A percentile compares a stretch with the other conserved stretches of the same genome.
Evolutionary conservation across 2,888 invertebrate genomes (phyloP).

Genomic region (Trilocha varians): DNA sequence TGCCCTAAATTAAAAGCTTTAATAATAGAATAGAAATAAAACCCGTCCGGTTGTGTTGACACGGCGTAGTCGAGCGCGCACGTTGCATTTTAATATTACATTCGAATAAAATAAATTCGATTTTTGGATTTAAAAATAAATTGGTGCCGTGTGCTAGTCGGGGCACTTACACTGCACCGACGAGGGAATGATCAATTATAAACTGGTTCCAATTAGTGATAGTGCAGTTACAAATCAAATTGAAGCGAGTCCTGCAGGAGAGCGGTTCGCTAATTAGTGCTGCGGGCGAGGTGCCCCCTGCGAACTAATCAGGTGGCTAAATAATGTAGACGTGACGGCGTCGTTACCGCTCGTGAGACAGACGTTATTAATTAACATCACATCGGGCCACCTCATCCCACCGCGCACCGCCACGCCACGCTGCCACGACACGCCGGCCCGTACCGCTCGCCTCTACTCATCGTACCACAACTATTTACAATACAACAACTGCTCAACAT

Average conservation of each 20-base stretch:
- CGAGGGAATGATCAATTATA: slow-evolving; percentile 49
- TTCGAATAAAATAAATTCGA: slow-evolving; percentile 38
- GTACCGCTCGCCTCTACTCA: slow-evolving; percentile 2
- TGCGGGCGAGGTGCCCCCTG: slow-evolving; percentile 53
- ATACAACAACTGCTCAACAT: background rate
- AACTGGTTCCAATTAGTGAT: slow-evolving; percentile 59
- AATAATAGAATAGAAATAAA: slow-evolving; percentile 70
- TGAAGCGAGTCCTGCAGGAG: slow-evolving; percentile 42
- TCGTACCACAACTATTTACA: background rate
- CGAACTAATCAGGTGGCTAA: slow-evolving; percentile 71
- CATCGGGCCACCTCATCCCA: slow-evolving; percentile 33
- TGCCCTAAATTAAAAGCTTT: slow-evolving; percentile 70
- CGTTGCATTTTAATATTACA: slow-evolving; percentile 47
- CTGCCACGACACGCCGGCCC: slow-evolving; percentile 2
- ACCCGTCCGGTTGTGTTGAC: slow-evolving; percentile 46
- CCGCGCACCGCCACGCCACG: slow-evolving; percentile 12
- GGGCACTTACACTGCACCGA: slow-evolving; percentile 33
- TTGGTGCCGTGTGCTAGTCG: slow-evolving; percentile 23
- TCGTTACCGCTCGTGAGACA: slow-evolving; percentile 67
- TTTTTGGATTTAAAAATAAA: slow-evolving; percentile 40
- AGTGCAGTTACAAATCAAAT: slow-evolving; percentile 66
- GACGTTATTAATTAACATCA: slow-evolving; percentile 71
- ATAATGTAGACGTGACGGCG: slow-evolving; percentile 69
- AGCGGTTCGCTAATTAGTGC: slow-evolving; percentile 61
- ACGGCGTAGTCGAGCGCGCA: slow-evolving; percentile 30